phyloP scores from a whole-genome alignment of 2,113 vertebrate genomes.

The Phalacrocorax aristotelis region DNA sequence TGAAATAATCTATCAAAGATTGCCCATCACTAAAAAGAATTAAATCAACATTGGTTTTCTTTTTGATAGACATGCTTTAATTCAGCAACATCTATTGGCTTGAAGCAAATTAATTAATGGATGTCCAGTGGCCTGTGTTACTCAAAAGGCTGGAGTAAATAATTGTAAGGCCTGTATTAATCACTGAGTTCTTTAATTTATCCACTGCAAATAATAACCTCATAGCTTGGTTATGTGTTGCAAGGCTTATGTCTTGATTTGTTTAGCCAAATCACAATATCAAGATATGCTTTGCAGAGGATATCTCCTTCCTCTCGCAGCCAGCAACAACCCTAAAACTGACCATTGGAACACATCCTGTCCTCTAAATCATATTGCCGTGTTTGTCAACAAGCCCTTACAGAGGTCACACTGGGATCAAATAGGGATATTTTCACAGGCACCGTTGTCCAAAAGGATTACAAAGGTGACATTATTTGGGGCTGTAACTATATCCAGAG shows the following conservation, averaged over 20 bases:
- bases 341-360: not conserved
- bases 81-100: slow-evolving; percentile 7
- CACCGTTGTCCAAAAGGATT: not conserved
- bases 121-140: slow-evolving; percentile 4
- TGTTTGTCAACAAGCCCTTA: not conserved
- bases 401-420: not conserved
- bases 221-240: not conserved
- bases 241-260: not conserved
- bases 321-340: not conserved
- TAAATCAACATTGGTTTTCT: not conserved
- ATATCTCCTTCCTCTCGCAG: not conserved
- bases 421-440: not conserved
- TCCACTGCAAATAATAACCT: not conserved
- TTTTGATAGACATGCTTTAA: not conserved
- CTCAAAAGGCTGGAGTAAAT: not conserved
- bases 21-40: not conserved
- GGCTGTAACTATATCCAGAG: not conserved
- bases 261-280: not conserved
- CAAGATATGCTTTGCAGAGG: not conserved
- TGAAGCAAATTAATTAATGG: not conserved
- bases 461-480: not conserved
- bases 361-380: not conserved
- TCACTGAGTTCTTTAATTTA: slow-evolving; percentile 6
- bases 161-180: slow-evolving; percentile 3
- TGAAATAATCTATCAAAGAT: slow-evolving; percentile 26